Base-by-base conservation (phyloP, 2,888 invertebrate species). In the Ornithoptera priamus region DNA sequence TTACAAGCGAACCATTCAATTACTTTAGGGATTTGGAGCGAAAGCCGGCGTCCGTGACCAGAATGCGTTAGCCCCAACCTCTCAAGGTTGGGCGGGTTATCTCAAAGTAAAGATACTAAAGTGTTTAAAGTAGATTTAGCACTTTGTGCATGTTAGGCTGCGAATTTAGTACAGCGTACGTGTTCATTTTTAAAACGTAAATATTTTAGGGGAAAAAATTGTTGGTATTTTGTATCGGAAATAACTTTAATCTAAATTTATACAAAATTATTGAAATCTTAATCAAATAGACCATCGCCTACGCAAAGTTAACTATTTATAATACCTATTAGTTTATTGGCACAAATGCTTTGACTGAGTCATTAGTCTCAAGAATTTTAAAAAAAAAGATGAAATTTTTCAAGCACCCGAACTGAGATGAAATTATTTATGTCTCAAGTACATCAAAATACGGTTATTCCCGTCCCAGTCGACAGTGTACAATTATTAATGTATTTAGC, bases 1-100 rank as follows among this genome's bases (percentile, higher is more conserved):
- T 78, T 76, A 78, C 75, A 75, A 72, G 67, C 57, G 71, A 71
- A 71, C 73, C 74, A 77, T 79, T 78, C 77, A 78, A 75, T 75
- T 77, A 73, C 71, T 72, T 71, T 72, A 67, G 73, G 69, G 72
- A 67, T 69, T 69, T 62, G 69, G 64, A 72, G 68, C 72, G 71
- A 72, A 69, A 59, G 70, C 36, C 46, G 53, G 68, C 36, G 70
- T 17, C 71, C 75, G 75, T 75, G 75, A 75, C 72, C 22, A 15
- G 75, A 75, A 74, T 74, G 70, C 30, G 61, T 70, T 64, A 63
- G 69, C 56, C 53, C 66, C 63, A 63, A 70, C 65, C 69, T 69
- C 50, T 68, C 62, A 71, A 72, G 65, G 68, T 67, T 69, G 65
- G 46, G 60, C 62, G 46, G 46, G 65, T 66, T 58, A 50, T 66